Conservation (phyloP, 2,797 vertebrate genomes). For the Chloroceryle amazona region DNA sequence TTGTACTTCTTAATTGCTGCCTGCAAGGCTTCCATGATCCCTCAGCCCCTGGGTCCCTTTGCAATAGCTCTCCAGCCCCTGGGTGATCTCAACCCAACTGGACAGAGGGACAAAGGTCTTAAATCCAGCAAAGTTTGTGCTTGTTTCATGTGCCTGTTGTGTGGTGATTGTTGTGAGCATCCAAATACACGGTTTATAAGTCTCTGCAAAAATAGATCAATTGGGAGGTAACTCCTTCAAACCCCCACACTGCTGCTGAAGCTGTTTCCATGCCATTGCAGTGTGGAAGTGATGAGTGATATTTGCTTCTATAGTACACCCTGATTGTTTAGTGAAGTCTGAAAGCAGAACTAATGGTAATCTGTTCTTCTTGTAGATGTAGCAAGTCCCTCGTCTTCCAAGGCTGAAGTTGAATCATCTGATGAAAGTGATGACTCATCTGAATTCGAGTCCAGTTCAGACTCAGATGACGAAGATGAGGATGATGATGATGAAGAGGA, state of each 20-base stretch:
- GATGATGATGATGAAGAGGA: slow-evolving; percentile 83
- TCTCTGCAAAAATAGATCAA: neutral
- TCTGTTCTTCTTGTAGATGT: slow-evolving; percentile 63
- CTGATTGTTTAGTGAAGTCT: neutral
- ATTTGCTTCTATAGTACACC: neutral
- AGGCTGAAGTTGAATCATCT: slow-evolving; percentile 85
- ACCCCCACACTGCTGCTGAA: neutral
- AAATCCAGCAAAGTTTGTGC: neutral
- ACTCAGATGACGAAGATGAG: slow-evolving; percentile 87
- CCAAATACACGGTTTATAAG: neutral
- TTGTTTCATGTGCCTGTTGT: neutral
- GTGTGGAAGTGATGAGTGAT: neutral
- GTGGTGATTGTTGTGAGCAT: neutral
- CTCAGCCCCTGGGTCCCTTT: neutral
- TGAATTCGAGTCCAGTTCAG: slow-evolving; percentile 90
- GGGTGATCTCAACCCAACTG: neutral
- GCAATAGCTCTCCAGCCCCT: neutral
- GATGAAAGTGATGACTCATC: slow-evolving; percentile 89
- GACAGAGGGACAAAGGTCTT: neutral
- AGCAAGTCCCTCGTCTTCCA: slow-evolving; percentile 84
- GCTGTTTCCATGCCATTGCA: neutral
- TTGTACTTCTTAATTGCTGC: neutral
- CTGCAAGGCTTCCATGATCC: neutral
- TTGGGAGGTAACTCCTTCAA: neutral
- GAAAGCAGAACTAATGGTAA: neutral